Conservation (phyloP, 2,113 vertebrate genomes). For the Lethenteron reissneri region DNA sequence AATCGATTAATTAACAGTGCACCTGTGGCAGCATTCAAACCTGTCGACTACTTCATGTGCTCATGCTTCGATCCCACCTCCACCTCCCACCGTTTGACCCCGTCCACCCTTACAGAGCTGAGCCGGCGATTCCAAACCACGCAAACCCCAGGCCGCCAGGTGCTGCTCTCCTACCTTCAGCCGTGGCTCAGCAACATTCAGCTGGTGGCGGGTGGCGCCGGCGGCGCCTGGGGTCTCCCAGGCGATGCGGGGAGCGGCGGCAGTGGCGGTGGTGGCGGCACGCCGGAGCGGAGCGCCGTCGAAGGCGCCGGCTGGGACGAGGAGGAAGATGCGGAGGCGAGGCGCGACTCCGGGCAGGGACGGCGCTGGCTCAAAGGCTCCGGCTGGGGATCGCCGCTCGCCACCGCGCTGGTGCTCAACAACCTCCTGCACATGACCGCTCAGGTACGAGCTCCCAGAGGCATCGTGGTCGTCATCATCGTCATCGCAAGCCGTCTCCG, state of each 20-base stretch:
- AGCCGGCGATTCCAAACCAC: conserved; percentile 88
- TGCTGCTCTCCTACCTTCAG: conserved; percentile 85
- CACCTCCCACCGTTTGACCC: not conserved
- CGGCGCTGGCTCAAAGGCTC: conserved; percentile 41
- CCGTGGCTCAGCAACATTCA: conserved; percentile 95
- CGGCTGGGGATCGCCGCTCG: conserved; percentile 88
- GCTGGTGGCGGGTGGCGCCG: conserved; percentile 69
- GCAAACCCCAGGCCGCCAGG: conserved; percentile 77
- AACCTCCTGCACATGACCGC: conserved; percentile 99
- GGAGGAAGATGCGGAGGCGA: conserved; percentile 21
- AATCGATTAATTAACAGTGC: too few species aligned
- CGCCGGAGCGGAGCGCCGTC: conserved; percentile 49
- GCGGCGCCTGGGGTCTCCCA: conserved; percentile 67
- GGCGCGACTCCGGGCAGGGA: conserved; percentile 23
- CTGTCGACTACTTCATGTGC: too few species aligned
- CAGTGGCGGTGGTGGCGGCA: conserved; percentile 12
- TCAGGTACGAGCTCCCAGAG: conserved; percentile 34
- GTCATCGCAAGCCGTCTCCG: too few species aligned
- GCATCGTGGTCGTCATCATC: too few species aligned
- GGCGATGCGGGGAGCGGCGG: conserved; percentile 14
- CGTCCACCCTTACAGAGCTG: conserved; percentile 37
- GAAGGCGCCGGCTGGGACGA: conserved; percentile 17
- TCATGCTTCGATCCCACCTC: too few species aligned
- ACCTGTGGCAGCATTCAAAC: too few species aligned
- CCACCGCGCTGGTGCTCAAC: conserved; percentile 81